Evolutionary conservation across 1,140 invertebrate species (phyloP), one percentile per base, ranked within the genome.

Genomic region (Drosophila busckii): DNA sequence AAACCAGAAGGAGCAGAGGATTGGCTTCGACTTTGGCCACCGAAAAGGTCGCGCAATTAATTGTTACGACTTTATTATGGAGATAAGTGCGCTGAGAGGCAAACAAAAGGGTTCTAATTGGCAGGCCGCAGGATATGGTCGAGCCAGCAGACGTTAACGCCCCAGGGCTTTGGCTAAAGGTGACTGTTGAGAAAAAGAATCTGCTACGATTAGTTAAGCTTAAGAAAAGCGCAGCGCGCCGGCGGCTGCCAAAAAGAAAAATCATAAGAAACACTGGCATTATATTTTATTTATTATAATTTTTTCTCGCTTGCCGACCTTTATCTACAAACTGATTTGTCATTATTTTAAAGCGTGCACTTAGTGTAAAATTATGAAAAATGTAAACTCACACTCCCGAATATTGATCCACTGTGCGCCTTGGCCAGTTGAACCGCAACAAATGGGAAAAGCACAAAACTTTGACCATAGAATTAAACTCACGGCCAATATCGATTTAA

Each of bases 31-130:
- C 22, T 28, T 3, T 38, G 34, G 40, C 20, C 29, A 50, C 35
- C 53, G 66, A 56, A 40, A 82, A 66, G 76, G 70, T 68, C 62
- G 56, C 83, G 53, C 84, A 86, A 86, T 86, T 86, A 86, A 86
- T 86, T 86, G 67, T 86, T 85, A 86, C 70, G 84, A 84, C 73
- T 86, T 80, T 84, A 85, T 86, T 86, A 82, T 86, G 84, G 59
- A 84, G 83, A 85, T 85, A 82, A 82, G 76, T 83, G 58, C 54
- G 25, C 9, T 22, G 34, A 58, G 40, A 52, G 53, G 29, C 75
- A 52, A 67, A 82, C 75, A 85, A 85, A n/a, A 85, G 70, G 82
- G 75, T 78, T 83, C 76, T 85, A 85, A 85, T 85, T 85, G 75
- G 78, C 67, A 64, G 53, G 50, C 66, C 55, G 67, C 69, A 70